A percentile compares a stretch with the other conserved stretches of the same genome.
These are phyloP conservation scores for Actinernus sp. DNA, from an alignment of 92 coral and sea anemone genomes.

Conservation along the genomic window DNA sequence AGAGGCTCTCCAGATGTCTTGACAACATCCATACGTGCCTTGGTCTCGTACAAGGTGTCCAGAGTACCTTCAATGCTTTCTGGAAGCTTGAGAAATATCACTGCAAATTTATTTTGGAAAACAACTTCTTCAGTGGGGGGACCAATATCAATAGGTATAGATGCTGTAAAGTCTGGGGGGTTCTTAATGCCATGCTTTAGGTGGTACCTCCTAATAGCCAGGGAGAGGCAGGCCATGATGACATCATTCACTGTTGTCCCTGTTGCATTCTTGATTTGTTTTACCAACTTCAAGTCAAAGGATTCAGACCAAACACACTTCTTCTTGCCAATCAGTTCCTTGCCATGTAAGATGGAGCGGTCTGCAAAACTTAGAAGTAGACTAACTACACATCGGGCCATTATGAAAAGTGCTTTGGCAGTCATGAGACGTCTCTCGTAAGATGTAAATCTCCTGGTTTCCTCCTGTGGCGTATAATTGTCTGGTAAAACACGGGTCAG, in stretches of 20 bases:
- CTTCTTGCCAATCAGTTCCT: conserved; percentile 73
- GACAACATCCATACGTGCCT: conserved; percentile 72
- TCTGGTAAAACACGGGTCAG: conserved; percentile 68
- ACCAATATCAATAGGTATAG: conserved; percentile 84
- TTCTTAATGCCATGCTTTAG: conserved; percentile 65
- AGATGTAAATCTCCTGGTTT: conserved; percentile 59
- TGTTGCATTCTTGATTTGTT: conserved; percentile 77
- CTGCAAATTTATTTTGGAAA: conserved; percentile 81
- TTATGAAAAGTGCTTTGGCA: conserved; percentile 63
- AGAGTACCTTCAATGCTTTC: conserved; percentile 57
- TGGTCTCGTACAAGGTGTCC: conserved; percentile 71
- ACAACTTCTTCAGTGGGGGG: conserved; percentile 26
- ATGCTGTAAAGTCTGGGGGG: conserved; percentile 78
- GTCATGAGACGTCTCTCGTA: conserved; percentile 31
- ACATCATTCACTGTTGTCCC: conserved; percentile 96
- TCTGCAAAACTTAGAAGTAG: conserved; percentile 45
- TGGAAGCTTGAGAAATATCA: conserved; percentile 72
- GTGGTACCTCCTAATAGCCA: conserved; percentile 79
- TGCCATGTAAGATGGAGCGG: conserved; percentile 82
- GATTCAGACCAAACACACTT: conserved; percentile 82
- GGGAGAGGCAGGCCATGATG: conserved; percentile 80
- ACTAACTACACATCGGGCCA: conserved; percentile 41
- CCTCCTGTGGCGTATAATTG: conserved; percentile 38
- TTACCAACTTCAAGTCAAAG: conserved; percentile 66
- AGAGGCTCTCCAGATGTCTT: conserved; percentile 90